phyloP scores from a whole-genome alignment of 2,113 vertebrate species.

The Pelvicachromis taeniatus region DNA sequence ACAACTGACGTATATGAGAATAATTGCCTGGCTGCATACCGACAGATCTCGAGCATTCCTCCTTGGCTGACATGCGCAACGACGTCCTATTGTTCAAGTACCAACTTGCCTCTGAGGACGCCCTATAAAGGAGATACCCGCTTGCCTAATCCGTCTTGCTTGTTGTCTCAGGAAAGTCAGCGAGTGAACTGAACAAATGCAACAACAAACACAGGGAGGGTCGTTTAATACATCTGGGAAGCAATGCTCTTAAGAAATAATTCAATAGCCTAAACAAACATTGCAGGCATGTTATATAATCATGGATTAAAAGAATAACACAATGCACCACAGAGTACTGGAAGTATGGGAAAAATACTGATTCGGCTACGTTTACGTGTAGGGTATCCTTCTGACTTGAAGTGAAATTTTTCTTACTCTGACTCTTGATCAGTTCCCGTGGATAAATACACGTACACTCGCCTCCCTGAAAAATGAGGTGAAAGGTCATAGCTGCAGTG shows the following conservation, averaged over 20 bases:
- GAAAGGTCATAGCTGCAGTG: conserved; percentile 18
- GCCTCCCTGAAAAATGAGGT: conserved; percentile 1
- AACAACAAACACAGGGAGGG: conserved; percentile 35
- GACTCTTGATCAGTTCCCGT: not conserved
- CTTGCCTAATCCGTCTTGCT: conserved; percentile 38
- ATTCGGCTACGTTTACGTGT: not conserved
- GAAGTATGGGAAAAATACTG: not conserved
- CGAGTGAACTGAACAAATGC: conserved; percentile 32
- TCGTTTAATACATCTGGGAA: conserved; percentile 15
- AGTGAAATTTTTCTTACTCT: not conserved
- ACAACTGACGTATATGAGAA: conserved; percentile 58
- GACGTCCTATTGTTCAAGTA: conserved; percentile 63
- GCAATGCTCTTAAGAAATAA: not conserved
- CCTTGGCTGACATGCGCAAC: conserved; percentile 55
- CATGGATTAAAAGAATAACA: not conserved
- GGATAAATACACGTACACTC: not conserved
- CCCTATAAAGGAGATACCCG: conserved; percentile 50
- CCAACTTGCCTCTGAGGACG: conserved; percentile 55
- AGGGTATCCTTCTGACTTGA: not conserved
- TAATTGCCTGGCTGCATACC: conserved; percentile 66
- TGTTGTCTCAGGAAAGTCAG: conserved; percentile 23
- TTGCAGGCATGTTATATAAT: not conserved
- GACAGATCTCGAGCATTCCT: conserved; percentile 59
- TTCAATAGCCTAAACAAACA: not conserved
- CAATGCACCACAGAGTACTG: not conserved